phyloP scores from a whole-genome alignment of 2,113 vertebrate species.

The Athene cunicularia region DNA sequence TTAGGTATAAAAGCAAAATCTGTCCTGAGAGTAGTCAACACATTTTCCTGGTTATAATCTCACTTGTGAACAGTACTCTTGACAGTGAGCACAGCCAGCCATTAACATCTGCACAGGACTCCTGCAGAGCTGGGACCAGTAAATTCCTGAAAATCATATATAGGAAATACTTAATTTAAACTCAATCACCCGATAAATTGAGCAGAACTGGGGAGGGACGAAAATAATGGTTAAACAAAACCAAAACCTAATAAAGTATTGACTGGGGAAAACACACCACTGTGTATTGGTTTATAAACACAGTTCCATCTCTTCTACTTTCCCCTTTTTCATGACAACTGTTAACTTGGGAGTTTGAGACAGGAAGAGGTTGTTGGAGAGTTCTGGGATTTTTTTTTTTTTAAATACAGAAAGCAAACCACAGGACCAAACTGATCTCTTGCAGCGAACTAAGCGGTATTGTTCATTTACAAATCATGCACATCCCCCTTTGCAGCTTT shows the following conservation, averaged over 20 bases:
- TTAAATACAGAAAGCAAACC: background rate
- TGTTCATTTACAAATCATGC: background rate
- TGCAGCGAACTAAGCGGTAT: background rate
- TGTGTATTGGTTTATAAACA: background rate
- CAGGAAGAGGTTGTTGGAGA: background rate
- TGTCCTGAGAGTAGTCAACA: background rate
- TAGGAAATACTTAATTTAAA: slow-evolving; percentile 18
- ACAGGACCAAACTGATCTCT: background rate
- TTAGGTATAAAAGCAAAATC: background rate
- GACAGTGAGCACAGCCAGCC: background rate
- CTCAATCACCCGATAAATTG: background rate
- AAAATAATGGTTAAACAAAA: background rate
- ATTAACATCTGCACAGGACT: background rate
- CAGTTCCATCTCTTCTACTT: background rate
- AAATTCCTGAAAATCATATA: background rate
- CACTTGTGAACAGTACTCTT: background rate
- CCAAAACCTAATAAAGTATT: background rate
- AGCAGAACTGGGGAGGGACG: background rate
- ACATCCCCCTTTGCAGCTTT: background rate
- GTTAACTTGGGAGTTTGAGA: background rate
- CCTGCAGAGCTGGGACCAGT: background rate
- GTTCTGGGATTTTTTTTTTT: background rate
- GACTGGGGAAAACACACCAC: background rate
- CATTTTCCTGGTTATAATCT: background rate
- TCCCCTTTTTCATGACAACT: background rate